Evolutionary conservation across 2,888 invertebrate species (phyloP), one percentile per base, ranked within the genome.

Genomic region (Colostygia pectinataria): DNA sequence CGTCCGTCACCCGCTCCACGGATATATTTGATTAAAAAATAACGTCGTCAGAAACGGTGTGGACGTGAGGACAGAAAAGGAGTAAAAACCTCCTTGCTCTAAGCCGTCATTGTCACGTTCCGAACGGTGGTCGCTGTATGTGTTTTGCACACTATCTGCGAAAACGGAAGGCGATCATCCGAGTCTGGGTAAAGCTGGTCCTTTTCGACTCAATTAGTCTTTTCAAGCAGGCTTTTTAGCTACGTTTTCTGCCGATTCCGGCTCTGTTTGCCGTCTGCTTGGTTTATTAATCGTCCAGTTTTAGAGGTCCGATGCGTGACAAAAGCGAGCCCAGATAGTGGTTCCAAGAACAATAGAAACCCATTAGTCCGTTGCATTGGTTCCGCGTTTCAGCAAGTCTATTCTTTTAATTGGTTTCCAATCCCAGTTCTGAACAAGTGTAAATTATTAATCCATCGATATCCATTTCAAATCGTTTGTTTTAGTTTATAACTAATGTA

Each of bases 21-120:
- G 90, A 90, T 90, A 90, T 90, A 90, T 91, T 91, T 90, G 90
- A 90, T 91, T 90, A 91, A 91, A 91, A 91, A 91, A 90, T 90
- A 91, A 91, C 89, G 90, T 90, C 90, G 89, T 88, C 90, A 89
- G 90, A 88, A 89, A 83, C 82, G 83, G 74, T 71, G 62, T 76
- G 77, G 80, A 75, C 66, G 66, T 67, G 72, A 70, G 71, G 68
- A 62, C 64, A 68, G 65, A 89, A 88, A 87, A 85, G 78, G 83
- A 85, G 80, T 75, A 90, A 87, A 87, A 87, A 69, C 59, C 61
- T 72, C 69, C 76, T 80, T 77, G 70, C 70, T 71, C 73, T 89
- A 80, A 89, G 77, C 80, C 79, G 80, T 83, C 87, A 90, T 89
- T 90, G 89, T 89, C 84, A 88, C 86, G 84, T 82, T 74, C 32